Evolutionary conservation across 2,797 vertebrate genomes (phyloP), one percentile per base, ranked within the genome.

Genomic region (Notoglanidium macrostoma): DNA sequence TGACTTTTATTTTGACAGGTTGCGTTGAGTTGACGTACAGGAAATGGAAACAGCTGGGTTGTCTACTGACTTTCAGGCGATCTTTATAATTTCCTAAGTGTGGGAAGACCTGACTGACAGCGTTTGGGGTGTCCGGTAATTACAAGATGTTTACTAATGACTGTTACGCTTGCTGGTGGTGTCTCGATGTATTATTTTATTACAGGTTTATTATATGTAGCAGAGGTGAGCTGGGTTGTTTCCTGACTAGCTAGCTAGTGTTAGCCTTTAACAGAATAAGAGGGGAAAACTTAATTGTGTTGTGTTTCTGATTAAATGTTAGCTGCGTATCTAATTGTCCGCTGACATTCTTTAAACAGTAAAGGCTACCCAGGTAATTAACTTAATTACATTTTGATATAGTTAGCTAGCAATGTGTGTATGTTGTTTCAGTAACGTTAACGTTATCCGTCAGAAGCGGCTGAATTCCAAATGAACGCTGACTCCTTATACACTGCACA

Each of bases 1-100:
- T 9, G 79, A 77, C 86, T 73, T 84, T 87, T 87, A 87, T 87
- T 87, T 84, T 87, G 86, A 87, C 59, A 84, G 15, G 5, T 15
- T n/a, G 59, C 3, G 0, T 10, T 23, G 29, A n/a, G 32, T n/a
- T 57, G 15, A 44, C 86, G 26, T 32, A 35, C 46, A 17, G 81
- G 86, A 84, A 84, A 73, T 83, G 21, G 78, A 84, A 54, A 29
- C 68, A 44, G 23, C 21, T 63, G 80, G 11, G 23, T 55, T 84
- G 79, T 26, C 44, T 9, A 61, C 26, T 77, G 86, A 77, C 32
- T 49, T 87, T 87, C 49, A 74, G 86, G 26, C 59, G 86, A 55
- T 87, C 23, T 57, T 84, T 77, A 54, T 8, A 55, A 76, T 49
- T 29, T 23, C 15, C 21, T 87, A 9, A 77, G 32, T 65, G 32